Conservation (phyloP, 2,113 vertebrate genomes). For the Pholis gunnellus region DNA sequence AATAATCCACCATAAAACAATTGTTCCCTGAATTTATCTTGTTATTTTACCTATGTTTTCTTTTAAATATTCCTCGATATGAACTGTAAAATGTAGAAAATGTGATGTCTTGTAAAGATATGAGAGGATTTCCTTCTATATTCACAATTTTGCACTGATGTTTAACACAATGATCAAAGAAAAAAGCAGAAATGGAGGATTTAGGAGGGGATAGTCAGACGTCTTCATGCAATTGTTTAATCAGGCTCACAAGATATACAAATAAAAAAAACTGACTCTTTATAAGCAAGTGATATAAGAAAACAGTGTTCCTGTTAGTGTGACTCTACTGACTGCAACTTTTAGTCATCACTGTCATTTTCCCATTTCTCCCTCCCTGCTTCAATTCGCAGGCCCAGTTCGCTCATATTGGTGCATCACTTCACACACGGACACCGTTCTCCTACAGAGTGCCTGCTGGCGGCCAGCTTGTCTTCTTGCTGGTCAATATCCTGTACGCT, state of each 20-base stretch:
- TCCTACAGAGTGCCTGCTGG: conserved; percentile 92
- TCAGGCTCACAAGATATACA: background rate
- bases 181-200: background rate
- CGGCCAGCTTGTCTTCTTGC: conserved; percentile 86
- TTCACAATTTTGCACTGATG: background rate
- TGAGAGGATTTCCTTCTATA: background rate
- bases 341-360: conserved; percentile 5
- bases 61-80: background rate
- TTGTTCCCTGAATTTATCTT: background rate
- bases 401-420: conserved; percentile 93
- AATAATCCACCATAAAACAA: conserved; percentile 9
- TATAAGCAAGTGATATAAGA: background rate
- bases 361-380: conserved; percentile 17
- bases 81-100: background rate
- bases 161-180: background rate
- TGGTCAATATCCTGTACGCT: conserved; percentile 89
- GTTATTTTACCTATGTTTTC: background rate
- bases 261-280: background rate
- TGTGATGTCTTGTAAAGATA: background rate
- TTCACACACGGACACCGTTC: conserved; percentile 95
- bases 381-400: conserved; percentile 89
- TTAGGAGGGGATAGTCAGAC: background rate
- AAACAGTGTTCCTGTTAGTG: background rate
- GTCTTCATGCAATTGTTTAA: background rate
- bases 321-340: background rate